Evolutionary conservation across 2,888 invertebrate species (phyloP), one percentile per base, ranked within the genome.

Genomic region (Plagodis pulveraria): DNA sequence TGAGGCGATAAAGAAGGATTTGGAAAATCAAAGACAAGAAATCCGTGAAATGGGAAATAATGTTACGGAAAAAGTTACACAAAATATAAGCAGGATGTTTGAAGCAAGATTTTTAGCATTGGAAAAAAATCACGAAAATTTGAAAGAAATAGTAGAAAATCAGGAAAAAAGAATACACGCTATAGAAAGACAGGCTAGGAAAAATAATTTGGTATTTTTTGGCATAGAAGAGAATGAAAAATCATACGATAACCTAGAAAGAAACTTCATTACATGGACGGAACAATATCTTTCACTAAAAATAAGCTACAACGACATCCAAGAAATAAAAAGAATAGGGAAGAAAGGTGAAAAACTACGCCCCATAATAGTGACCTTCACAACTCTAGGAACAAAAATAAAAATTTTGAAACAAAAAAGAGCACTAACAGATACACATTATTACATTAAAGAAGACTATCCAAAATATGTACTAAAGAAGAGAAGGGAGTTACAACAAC

Each of bases 41-140:
- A n/a, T n/a, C n/a, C n/a, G n/a, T n/a, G n/a, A n/a, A n/a, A n/a
- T n/a, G n/a, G n/a, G n/a, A n/a, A n/a, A n/a, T n/a, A n/a, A n/a
- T n/a, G n/a, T n/a, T n/a, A n/a, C n/a, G n/a, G 46, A 47, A 40
- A 40, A 58, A 55, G 56, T 61, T 34, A 62, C 62, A 41, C 43
- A 55, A 6, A 62, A 62, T 51, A 62, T 62, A 6, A 62, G n/a
- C 34, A 47, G 47, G 5, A 46, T 47, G 34, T 53, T 53, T 5
- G 53, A 53, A 47, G 53, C 40, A 47, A 53, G 41, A 53, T 41
- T 53, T 40, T 11, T 34, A 9, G 12, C 46, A 6, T 40, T 11
- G 34, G 53, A 53, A 40, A 11, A 47, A 53, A 53, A 53, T 5
- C 53, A 41, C 8, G 41, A 41, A 47, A 47, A 53, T 6, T 6